Conservation (phyloP, 2,113 vertebrate genomes). For the Xyrauchen texanus region DNA sequence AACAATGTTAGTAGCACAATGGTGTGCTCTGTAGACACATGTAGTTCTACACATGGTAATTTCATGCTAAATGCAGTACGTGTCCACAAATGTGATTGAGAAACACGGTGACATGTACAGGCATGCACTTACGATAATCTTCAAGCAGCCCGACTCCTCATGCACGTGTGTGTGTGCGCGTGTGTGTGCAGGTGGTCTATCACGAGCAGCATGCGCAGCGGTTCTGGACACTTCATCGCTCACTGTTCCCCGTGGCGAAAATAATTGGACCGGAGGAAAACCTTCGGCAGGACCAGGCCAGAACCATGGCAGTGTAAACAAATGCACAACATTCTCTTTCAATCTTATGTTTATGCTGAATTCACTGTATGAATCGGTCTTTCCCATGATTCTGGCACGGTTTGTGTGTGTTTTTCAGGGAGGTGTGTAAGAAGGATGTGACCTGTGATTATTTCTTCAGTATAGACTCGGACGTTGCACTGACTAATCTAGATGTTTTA, state of each 20-base stretch:
- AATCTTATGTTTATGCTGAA: no score
- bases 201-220: slow-evolving; percentile 74
- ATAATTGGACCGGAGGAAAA: slow-evolving; percentile 80
- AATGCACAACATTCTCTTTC: neutral
- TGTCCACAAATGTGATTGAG: no score
- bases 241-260: slow-evolving; percentile 66
- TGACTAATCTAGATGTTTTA: slow-evolving; percentile 71
- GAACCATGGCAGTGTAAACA: slow-evolving; percentile 80
- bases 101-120: no score
- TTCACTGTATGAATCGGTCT: no score
- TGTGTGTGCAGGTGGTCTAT: slow-evolving; percentile 71
- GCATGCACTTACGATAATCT: no score
- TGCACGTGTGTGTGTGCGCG: slow-evolving; percentile 26
- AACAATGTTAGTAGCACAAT: neutral
- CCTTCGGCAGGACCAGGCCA: slow-evolving; percentile 70
- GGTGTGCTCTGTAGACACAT: neutral
- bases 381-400: no score
- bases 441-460: slow-evolving; percentile 79
- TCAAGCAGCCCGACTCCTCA: no score
- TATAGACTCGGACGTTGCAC: slow-evolving; percentile 73
- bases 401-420: slow-evolving; percentile 61
- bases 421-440: slow-evolving; percentile 71
- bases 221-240: slow-evolving; percentile 67
- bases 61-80: no score
- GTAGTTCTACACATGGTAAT: no score